Base-by-base conservation (phyloP, 2,113 vertebrate species). In the Cheirogaleus medius region DNA sequence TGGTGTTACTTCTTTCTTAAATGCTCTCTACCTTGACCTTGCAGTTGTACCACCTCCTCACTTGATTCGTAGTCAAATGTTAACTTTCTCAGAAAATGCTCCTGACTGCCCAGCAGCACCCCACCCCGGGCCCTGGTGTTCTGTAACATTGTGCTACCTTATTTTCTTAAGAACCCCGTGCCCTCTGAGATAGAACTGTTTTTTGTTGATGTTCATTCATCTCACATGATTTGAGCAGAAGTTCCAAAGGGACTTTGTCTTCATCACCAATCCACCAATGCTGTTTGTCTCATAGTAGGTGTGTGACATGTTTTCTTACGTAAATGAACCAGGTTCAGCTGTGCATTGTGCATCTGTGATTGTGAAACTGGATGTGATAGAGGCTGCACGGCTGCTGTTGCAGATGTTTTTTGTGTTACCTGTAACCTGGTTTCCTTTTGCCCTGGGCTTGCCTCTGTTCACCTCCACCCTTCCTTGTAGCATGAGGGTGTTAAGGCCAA, bases 241-340 rank as follows among this genome's bases (percentile, higher is more conserved):
- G 39, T 88, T n/a, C 15, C 17, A 14, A 44, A 60, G 39, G 42
- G 8, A 3, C 23, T 56, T 86, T 29, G 66, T 83, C 68, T 52
- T 29, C 20, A 20, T 39, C 37, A 20, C 3, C 13, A 11, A 44
- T 95, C 32, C 10, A 2, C 73, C 60, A 1, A 6, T 52, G 42
- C 44, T 3, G 0, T 47, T 58, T 34, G 34, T 82, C 25, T 76
- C 42, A 6, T 49, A 4, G 47, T 83, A 47, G 27, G 23, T 71
- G 17, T 9, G 13, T 8, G 21, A 6, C 34, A 12, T 3, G 3
- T 0, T 34, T 14, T 80, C 68, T 34, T 60, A 9, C 2, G 3
- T 27, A 32, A 54, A 17, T 1, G 9, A 32, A 32, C 69, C 20
- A 56, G 0, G 56, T 2, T 37, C 6, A 39, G 17, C 52, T 54